phyloP scores from a whole-genome alignment of 2,888 invertebrate genomes.

The Blastobasis adustella region DNA sequence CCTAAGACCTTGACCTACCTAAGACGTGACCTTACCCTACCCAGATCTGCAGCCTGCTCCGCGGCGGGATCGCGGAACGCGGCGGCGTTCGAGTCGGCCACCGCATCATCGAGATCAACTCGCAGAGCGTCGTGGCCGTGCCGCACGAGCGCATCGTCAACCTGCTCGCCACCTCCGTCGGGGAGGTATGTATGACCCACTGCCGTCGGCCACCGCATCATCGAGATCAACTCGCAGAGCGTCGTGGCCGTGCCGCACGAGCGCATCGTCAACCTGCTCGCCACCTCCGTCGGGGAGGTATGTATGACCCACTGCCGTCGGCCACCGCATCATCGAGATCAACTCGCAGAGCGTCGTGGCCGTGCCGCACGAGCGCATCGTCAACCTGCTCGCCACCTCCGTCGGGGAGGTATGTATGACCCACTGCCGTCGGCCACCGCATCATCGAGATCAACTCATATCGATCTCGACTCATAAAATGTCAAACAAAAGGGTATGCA shows the following conservation, averaged over 20 bases:
- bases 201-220: slow-evolving; percentile 99
- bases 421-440: slow-evolving; percentile 93
- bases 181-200: slow-evolving; percentile 82
- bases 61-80: slow-evolving; percentile 99
- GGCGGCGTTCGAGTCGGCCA: slow-evolving; percentile 99
- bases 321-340: slow-evolving; percentile 99
- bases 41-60: slow-evolving; percentile 96
- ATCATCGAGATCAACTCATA: slow-evolving; percentile 99
- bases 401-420: slow-evolving; percentile 91
- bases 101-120: slow-evolving; percentile 99
- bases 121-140: slow-evolving; percentile 99
- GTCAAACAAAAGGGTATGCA: too few species aligned
- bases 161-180: slow-evolving; percentile 98
- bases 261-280: slow-evolving; percentile 98
- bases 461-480: too few species aligned
- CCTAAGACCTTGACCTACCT: too few species aligned
- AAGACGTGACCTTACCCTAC: background rate
- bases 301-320: slow-evolving; percentile 77
- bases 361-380: slow-evolving; percentile 99
- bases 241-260: slow-evolving; percentile 99
- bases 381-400: slow-evolving; percentile 98
- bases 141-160: slow-evolving; percentile 99
- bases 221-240: slow-evolving; percentile 99
- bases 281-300: slow-evolving; percentile 99
- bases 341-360: slow-evolving; percentile 99